A percentile compares a stretch with the other conserved stretches of the same genome.
These are phyloP conservation scores for Nowickia ferox DNA, from an alignment of 2,888 invertebrate species.

Conservation along the genomic window DNA sequence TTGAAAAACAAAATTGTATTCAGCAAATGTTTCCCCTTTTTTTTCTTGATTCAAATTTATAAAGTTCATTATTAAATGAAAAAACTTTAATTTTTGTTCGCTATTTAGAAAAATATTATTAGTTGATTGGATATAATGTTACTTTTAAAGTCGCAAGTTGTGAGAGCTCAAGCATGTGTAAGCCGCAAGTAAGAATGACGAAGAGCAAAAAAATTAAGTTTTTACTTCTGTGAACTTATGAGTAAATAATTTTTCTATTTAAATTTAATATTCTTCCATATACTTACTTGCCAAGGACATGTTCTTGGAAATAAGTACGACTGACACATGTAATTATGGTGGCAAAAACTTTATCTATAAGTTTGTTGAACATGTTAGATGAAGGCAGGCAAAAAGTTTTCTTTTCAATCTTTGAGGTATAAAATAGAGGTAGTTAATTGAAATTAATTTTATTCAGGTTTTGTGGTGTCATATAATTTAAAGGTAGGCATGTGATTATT, in stretches of 20 bases:
- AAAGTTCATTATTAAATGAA: neutral
- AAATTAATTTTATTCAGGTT: neutral
- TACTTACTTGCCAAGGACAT: constrained; percentile 48
- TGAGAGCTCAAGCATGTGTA: neutral
- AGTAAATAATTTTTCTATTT: constrained; percentile 45
- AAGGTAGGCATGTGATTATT: too few species aligned
- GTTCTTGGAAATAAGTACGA: constrained; percentile 25
- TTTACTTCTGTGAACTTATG: constrained; percentile 45
- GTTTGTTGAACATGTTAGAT: constrained; percentile 4
- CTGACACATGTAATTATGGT: constrained; percentile 26
- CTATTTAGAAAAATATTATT: neutral
- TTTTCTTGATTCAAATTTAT: neutral
- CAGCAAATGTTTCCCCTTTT: neutral
- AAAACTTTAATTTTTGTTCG: neutral
- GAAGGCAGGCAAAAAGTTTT: neutral
- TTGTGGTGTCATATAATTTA: neutral
- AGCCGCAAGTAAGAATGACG: constrained; percentile 3
- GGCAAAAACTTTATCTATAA: constrained; percentile 18
- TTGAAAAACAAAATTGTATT: too few species aligned
- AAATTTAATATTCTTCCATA: constrained; percentile 21
- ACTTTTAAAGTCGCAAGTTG: neutral
- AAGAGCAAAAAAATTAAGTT: constrained; percentile 4
- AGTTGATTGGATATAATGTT: neutral
- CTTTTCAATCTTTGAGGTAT: neutral
- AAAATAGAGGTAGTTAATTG: neutral